Conservation (phyloP, 2,888 invertebrate species). For the Protonemura montana region DNA sequence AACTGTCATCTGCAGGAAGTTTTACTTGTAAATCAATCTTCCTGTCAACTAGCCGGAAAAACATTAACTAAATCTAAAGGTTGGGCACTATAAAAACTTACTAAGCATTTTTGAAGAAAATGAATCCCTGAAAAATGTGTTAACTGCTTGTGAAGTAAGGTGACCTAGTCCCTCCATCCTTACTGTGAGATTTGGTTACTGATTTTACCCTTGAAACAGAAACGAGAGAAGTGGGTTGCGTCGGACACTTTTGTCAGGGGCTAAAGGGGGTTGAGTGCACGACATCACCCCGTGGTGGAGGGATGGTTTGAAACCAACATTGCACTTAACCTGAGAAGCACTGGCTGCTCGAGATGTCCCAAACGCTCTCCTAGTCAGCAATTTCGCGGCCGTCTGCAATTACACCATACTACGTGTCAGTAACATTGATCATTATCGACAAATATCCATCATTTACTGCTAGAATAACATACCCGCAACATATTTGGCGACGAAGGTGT, state of each 20-base stretch:
- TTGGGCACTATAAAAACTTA: too few species aligned
- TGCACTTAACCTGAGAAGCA: conserved; percentile 52
- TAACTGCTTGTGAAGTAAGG: too few species aligned
- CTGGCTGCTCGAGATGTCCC: conserved; percentile 61
- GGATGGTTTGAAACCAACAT: not conserved
- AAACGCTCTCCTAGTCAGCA: conserved; percentile 61
- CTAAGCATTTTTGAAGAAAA: too few species aligned
- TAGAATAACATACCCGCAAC: conserved; percentile 39
- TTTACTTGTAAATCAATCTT: not conserved
- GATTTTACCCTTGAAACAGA: too few species aligned
- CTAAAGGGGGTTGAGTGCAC: not conserved
- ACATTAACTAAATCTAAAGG: not conserved
- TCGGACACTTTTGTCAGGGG: not conserved
- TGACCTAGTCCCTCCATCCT: too few species aligned
- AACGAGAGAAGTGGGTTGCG: not conserved
- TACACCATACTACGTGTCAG: not conserved
- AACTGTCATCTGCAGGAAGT: conserved; percentile 76
- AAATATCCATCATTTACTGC: not conserved
- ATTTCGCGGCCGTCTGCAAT: conserved; percentile 54
- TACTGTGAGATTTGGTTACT: too few species aligned
- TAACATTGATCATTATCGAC: not conserved
- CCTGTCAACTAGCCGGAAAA: not conserved
- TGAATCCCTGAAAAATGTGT: too few species aligned
- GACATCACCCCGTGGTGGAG: not conserved
- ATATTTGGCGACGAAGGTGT: conserved; percentile 21